Percentiles rank a stretch among this genome's conserved stretches.
Conservation (phyloP, 2,113 vertebrate genomes). For the Pelmatolapia mariae region DNA sequence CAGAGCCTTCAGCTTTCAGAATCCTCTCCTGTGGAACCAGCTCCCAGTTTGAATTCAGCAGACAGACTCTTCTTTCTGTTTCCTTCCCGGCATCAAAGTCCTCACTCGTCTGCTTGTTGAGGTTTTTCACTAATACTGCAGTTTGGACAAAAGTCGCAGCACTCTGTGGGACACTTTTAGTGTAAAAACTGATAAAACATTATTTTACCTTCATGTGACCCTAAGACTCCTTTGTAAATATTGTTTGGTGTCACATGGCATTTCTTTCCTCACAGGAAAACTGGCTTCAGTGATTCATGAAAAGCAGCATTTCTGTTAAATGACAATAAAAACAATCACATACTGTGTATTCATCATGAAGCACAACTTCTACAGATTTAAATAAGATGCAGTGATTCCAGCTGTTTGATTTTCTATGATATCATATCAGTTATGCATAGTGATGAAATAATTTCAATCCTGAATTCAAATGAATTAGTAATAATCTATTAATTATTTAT, state of each 20-base stretch:
- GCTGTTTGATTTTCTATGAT: background rate
- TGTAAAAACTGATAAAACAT: background rate
- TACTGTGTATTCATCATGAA: background rate
- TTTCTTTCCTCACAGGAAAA: background rate
- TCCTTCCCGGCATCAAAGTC: background rate
- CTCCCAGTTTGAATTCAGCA: background rate
- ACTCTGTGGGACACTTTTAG: background rate
- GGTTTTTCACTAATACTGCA: background rate
- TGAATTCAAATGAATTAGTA: background rate
- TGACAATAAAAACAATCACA: background rate
- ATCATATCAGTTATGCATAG: background rate
- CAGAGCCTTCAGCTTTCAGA: background rate
- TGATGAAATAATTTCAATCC: background rate
- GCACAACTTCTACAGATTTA: background rate
- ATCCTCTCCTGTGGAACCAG: background rate
- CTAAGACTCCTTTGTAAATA: background rate
- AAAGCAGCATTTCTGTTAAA: background rate
- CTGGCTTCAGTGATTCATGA: background rate
- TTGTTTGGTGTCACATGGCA: background rate
- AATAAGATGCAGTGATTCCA: background rate
- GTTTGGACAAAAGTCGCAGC: background rate
- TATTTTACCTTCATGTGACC: background rate
- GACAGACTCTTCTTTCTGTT: background rate
- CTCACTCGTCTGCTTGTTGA: background rate
- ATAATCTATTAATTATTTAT: background rate